Evolutionary conservation across 2,113 vertebrate genomes (phyloP).

Genomic region (Hylia prasina): DNA sequence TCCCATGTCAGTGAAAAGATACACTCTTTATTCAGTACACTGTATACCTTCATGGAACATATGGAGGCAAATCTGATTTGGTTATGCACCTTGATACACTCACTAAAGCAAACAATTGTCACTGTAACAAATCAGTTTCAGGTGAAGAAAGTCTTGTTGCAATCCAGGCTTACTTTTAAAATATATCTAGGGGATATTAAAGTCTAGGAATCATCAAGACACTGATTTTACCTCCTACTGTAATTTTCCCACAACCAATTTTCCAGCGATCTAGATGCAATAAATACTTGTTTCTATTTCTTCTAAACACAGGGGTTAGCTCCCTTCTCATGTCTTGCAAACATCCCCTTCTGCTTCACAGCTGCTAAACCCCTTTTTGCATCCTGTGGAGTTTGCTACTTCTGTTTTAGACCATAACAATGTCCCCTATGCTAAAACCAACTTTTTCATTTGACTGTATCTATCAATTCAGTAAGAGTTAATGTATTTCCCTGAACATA

Average conservation of each 20-base stretch:
- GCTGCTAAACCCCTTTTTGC: neutral
- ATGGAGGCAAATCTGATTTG: neutral
- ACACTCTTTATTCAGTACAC: neutral
- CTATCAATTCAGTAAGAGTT: neutral
- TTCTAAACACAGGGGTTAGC: neutral
- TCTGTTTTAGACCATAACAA: neutral
- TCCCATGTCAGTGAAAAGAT: neutral
- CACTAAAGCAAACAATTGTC: neutral
- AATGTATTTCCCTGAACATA: neutral
- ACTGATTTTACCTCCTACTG: neutral
- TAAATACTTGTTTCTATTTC: neutral
- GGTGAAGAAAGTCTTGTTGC: neutral
- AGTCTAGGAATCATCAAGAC: neutral
- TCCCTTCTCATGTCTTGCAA: neutral
- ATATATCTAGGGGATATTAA: neutral
- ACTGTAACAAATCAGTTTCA: neutral
- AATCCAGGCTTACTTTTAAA: neutral
- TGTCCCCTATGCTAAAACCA: neutral
- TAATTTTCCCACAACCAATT: neutral
- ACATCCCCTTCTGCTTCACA: neutral
- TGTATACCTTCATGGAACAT: fast-evolving
- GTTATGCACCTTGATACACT: neutral
- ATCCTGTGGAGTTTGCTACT: neutral
- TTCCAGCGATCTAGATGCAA: neutral
- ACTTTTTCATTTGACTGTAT: neutral